These are phyloP conservation scores for Drosophila sulfurigaster DNA, from an alignment of 1,140 invertebrate species.

Conservation along the genomic window DNA sequence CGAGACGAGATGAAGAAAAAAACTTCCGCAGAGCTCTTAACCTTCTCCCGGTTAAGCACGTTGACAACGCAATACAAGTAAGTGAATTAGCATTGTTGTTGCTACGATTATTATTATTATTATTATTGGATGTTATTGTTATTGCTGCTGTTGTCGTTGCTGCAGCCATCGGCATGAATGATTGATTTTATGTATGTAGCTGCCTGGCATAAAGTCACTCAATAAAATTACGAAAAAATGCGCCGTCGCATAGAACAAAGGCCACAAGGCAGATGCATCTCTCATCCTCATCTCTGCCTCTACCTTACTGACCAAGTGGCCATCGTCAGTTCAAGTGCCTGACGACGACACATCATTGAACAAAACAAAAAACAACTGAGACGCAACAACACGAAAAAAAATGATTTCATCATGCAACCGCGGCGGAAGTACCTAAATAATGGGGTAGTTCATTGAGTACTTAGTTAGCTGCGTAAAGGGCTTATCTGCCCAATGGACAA, in stretches of 20 bases:
- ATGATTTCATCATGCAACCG: slow-evolving; percentile 58
- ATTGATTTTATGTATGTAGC: slow-evolving; percentile 80
- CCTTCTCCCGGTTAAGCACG: slow-evolving; percentile 62
- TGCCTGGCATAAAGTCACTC: slow-evolving; percentile 80
- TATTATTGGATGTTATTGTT: slow-evolving; percentile 33
- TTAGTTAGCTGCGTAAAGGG: slow-evolving; percentile 11
- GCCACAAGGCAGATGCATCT: slow-evolving; percentile 67
- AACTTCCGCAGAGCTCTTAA: slow-evolving; percentile 70
- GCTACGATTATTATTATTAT: slow-evolving; percentile 20
- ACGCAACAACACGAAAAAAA: slow-evolving; percentile 15
- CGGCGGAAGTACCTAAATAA: slow-evolving; percentile 48
- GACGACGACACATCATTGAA: slow-evolving; percentile 51
- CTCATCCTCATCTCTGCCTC: slow-evolving; percentile 54
- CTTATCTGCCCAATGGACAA: slow-evolving; percentile 4
- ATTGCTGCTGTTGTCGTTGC: slow-evolving; percentile 26
- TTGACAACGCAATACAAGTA: slow-evolving; percentile 51
- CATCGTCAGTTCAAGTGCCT: slow-evolving; percentile 58
- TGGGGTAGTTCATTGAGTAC: slow-evolving; percentile 46
- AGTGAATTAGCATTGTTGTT: slow-evolving; percentile 53
- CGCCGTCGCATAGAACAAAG: slow-evolving; percentile 75
- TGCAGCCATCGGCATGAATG: slow-evolving; percentile 53
- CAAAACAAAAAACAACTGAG: slow-evolving; percentile 14
- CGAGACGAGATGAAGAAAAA: slow-evolving; percentile 10
- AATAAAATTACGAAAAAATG: slow-evolving; percentile 82
- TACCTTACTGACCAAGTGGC: slow-evolving; percentile 75